Base-by-base conservation (phyloP, 2,888 invertebrate genomes). In the Caenorhabditis sulstoni region DNA sequence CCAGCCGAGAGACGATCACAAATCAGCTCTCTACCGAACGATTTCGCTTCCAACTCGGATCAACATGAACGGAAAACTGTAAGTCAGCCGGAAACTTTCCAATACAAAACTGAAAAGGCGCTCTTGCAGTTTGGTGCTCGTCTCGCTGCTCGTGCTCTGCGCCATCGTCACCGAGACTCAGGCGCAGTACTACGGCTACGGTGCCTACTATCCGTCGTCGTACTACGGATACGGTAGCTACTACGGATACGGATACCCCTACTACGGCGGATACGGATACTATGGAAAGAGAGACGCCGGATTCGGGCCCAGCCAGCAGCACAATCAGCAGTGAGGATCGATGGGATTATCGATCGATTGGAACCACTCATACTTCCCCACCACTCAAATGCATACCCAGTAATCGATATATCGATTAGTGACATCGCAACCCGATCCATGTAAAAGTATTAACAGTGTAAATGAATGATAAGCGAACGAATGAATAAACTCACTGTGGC, bases 401-500 rank as follows among this genome's bases (percentile, higher is more conserved):
- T n/a, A n/a, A n/a, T n/a, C n/a, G n/a, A n/a, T n/a, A n/a, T n/a
- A n/a, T n/a, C n/a, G n/a, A n/a, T n/a, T n/a, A n/a, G n/a, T n/a
- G n/a, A n/a, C n/a, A n/a, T n/a, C n/a, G n/a, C n/a, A n/a, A n/a
- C n/a, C n/a, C n/a, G n/a, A n/a, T n/a, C n/a, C n/a, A n/a, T n/a
- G n/a, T n/a, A n/a, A n/a, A n/a, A n/a, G n/a, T n/a, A n/a, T n/a
- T n/a, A n/a, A n/a, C n/a, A n/a, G n/a, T n/a, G n/a, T n/a, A n/a
- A n/a, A n/a, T n/a, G n/a, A n/a, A n/a, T 58, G 41, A 57, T 29
- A n/a, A n/a, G n/a, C 47, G 22, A 58, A 16, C 23, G 23, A 44
- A n/a, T n/a, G n/a, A n/a, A n/a, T n/a, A n/a, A 47, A 53, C 76
- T 75, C 58, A 87, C 87, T 85, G 85, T 23, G 87, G 87, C 52